Conservation (phyloP, 2,113 vertebrate genomes). For the Rhipidura dahli region DNA sequence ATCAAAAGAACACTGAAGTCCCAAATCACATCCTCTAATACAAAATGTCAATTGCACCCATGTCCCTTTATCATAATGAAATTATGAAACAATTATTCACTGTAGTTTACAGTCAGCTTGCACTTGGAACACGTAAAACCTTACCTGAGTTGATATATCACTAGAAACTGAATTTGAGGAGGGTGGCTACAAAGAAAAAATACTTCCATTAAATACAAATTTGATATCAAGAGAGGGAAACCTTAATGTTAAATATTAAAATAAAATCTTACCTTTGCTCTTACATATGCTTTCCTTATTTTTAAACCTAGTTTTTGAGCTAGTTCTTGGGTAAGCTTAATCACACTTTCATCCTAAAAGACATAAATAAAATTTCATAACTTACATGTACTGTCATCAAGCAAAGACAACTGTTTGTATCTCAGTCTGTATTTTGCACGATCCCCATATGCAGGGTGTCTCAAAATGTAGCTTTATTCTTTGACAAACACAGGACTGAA, state of each 20-base stretch:
- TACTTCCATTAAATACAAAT: background rate
- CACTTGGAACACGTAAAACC: background rate
- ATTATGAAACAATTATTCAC: background rate
- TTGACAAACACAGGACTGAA: background rate
- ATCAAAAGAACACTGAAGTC: background rate
- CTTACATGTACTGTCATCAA: background rate
- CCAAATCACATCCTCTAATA: background rate
- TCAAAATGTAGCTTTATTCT: background rate
- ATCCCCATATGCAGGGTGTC: background rate
- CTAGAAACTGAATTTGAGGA: constrained; percentile 80
- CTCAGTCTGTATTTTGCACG: background rate
- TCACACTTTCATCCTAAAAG: constrained; percentile 89
- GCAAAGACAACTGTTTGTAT: background rate
- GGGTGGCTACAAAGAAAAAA: constrained; percentile 79
- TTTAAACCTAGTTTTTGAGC: constrained; percentile 94
- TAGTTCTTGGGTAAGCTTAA: constrained; percentile 92
- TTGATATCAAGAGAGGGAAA: background rate
- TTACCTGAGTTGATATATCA: constrained; percentile 81
- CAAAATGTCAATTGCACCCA: background rate
- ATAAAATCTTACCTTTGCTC: constrained; percentile 83
- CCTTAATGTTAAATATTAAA: background rate
- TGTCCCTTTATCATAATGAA: background rate
- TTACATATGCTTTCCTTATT: constrained; percentile 95
- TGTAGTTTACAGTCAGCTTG: background rate
- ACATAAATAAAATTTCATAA: background rate